Conservation (phyloP, 2,113 vertebrate species). For the Trematocara nigrifrons region DNA sequence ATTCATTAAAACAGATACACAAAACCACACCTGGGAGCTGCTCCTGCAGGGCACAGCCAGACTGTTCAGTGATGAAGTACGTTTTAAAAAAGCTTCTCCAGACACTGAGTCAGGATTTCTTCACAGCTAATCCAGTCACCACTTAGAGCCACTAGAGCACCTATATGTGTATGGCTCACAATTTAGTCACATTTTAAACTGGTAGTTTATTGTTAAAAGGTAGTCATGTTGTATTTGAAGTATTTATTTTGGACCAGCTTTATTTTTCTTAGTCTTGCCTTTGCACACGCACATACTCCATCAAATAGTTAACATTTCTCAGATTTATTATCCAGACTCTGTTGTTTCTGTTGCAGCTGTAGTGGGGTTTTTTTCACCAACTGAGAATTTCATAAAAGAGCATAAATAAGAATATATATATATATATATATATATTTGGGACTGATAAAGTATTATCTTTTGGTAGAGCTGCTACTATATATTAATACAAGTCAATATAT, state of each 20-base stretch:
- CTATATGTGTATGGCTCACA: not conserved
- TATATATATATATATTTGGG: not conserved
- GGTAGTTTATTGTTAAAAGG: not conserved
- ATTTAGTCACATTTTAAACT: not conserved
- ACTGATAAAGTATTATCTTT: not conserved
- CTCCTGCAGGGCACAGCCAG: not conserved
- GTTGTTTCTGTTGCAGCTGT: not conserved
- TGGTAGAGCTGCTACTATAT: not conserved
- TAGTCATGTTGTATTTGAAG: not conserved
- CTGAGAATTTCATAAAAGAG: not conserved
- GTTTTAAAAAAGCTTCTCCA: not conserved
- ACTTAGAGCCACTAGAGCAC: not conserved
- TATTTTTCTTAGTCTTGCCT: not conserved
- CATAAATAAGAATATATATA: not conserved
- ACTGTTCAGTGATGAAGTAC: not conserved
- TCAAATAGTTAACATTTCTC: not conserved
- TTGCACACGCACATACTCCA: accelerated
- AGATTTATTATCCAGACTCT: not conserved
- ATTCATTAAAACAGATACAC: slow-evolving; percentile 39
- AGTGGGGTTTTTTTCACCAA: not conserved
- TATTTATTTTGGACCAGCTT: not conserved
- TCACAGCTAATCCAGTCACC: slow-evolving; percentile 16
- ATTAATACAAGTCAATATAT: not conserved
- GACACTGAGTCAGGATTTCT: not conserved
- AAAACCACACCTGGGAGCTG: slow-evolving; percentile 11